Evolutionary conservation across 2,113 vertebrate genomes (phyloP), one percentile per base, ranked within the genome.

Genomic region (Bubalus kerabau): DNA sequence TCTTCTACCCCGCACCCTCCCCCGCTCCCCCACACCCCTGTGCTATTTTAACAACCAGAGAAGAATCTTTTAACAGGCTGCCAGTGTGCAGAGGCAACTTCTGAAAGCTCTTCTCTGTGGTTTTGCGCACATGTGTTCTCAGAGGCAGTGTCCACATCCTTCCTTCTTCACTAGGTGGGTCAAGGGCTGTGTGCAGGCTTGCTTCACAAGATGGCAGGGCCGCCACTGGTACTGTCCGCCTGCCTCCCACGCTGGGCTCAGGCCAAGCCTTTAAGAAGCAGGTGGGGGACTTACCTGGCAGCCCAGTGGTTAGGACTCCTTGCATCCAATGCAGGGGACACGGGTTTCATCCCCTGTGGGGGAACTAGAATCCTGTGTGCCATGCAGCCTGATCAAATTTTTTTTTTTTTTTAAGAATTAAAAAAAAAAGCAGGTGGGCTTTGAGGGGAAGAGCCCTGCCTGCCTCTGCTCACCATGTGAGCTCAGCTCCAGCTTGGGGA

Each of bases 131-230:
- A 0, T 83, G 74, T 54, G 26, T 88, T 92, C 74, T 80, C 43
- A 87, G 89, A 96, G 56, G 57, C 86, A 64, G 40, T 28, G 56
- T 96, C 80, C 67, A 57, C 78, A 96, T 96, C 94, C 93, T 97
- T 96, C 96, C 93, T 90, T 46, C 93, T 92, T 97, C 81, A n/a
- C 67, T 64, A 91, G 57, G 80, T 87, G 94, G 80, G 56, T 84
- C 56, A 36, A 62, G 87, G 95, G 76, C 78, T 74, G 19, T 50
- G 71, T n/a, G 16, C 43, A 26, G 7, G 50, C 59, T 87, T 13
- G 64, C 30, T 76, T 93, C 23, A 1, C n/a, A 16, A 32, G 46
- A 32, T 17, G 81, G 40, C 28, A 16, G 57, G 56, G 46, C 60
- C 15, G 23, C 76, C 46, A 3, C 36, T 50, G 48, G 26, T 11